These are phyloP conservation scores for Chloroceryle inda DNA, from an alignment of 2,797 vertebrate genomes.

Conservation along the genomic window DNA sequence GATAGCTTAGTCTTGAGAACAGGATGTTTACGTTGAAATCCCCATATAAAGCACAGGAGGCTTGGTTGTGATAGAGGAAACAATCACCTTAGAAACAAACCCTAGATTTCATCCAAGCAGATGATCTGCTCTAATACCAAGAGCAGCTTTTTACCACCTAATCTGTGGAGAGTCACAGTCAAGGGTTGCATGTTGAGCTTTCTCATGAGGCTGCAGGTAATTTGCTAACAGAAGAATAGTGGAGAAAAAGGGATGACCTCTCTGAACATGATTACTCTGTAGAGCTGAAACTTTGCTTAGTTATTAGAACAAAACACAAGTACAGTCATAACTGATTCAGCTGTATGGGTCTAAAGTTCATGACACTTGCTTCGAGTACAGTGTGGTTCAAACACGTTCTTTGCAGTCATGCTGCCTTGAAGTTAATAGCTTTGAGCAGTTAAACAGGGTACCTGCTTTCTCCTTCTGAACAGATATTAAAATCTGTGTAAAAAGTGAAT, in stretches of 20 bases:
- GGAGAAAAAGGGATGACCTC: not conserved
- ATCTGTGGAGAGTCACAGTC: not conserved
- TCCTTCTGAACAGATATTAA: not conserved
- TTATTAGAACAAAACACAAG: not conserved
- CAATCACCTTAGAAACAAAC: not conserved
- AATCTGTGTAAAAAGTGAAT: not conserved
- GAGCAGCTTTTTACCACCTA: not conserved
- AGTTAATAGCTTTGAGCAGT: not conserved
- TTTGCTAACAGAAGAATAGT: not conserved
- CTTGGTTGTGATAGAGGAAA: not conserved
- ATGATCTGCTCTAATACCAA: not conserved
- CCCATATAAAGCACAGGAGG: not conserved
- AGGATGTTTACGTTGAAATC: not conserved
- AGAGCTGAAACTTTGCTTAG: not conserved
- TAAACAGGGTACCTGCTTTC: not conserved
- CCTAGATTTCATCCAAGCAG: not conserved
- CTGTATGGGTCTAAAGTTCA: not conserved
- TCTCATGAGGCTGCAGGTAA: not conserved
- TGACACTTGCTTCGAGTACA: not conserved
- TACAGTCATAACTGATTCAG: not conserved
- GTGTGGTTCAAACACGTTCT: not conserved
- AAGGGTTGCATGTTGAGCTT: not conserved
- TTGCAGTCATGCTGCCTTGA: not conserved
- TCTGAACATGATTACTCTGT: not conserved
- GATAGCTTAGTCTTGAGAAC: not conserved